Conservation (phyloP, 2,113 vertebrate genomes). For the Zapus hudsonius region DNA sequence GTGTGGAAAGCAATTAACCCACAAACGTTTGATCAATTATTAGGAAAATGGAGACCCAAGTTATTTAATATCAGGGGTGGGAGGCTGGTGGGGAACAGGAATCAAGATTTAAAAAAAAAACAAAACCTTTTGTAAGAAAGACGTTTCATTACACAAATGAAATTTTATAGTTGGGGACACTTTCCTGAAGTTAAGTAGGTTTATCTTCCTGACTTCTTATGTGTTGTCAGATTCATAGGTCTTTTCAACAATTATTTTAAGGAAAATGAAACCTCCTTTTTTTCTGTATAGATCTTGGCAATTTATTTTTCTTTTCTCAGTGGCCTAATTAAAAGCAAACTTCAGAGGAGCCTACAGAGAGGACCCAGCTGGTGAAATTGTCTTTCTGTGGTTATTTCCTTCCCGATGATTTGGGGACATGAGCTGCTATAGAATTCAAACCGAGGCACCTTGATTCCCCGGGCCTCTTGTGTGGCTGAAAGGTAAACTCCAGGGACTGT, state of each 20-base stretch:
- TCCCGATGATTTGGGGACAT: not conserved
- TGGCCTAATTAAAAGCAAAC: slow-evolving; percentile 59
- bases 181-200: not conserved
- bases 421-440: fast-evolving
- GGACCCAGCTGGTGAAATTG: not conserved
- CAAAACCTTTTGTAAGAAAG: slow-evolving; percentile 54
- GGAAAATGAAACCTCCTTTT: slow-evolving; percentile 37
- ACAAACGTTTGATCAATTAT: slow-evolving; percentile 74
- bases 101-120: not conserved
- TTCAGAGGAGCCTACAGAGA: not conserved
- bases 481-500: not conserved
- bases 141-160: slow-evolving; percentile 21
- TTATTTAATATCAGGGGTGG: slow-evolving; percentile 52
- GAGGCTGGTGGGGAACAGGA: not conserved
- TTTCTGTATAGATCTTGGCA: not conserved
- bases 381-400: not conserved
- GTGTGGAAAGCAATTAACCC: slow-evolving; percentile 80
- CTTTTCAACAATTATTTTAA: slow-evolving; percentile 50
- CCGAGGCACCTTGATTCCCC: not conserved
- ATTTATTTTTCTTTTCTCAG: slow-evolving; percentile 51
- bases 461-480: fast-evolving
- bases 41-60: slow-evolving; percentile 75
- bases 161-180: fast-evolving
- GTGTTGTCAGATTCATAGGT: not conserved
- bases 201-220: not conserved